phyloP scores from a whole-genome alignment of 2,888 invertebrate genomes.

The Pheosia gnoma region DNA sequence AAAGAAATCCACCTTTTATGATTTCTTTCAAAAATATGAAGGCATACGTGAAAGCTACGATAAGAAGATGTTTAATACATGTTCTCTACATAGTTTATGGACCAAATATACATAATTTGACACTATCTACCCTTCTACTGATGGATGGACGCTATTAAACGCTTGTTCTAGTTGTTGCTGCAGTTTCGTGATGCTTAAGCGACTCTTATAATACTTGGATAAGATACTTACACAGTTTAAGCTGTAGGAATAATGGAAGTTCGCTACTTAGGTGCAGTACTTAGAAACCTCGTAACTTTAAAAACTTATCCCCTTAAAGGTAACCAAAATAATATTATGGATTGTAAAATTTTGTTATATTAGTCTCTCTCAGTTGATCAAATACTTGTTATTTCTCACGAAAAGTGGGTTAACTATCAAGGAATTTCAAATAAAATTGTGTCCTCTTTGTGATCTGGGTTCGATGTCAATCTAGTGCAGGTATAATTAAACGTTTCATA shows the following conservation, averaged over 20 bases:
- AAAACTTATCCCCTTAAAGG: no score
- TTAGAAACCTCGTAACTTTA: no score
- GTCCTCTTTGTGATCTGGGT: no score
- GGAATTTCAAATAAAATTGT: no score
- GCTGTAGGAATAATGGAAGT: neutral
- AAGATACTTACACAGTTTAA: neutral
- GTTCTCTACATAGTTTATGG: slow-evolving; percentile 19
- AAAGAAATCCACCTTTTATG: no score
- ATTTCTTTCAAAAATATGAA: neutral
- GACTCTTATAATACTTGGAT: neutral
- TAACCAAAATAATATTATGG: no score
- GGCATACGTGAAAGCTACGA: slow-evolving; percentile 18
- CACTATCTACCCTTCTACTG: neutral
- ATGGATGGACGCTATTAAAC: neutral
- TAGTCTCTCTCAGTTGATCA: no score
- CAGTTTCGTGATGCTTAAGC: neutral
- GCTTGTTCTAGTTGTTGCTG: neutral
- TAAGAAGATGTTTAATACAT: slow-evolving; percentile 5
- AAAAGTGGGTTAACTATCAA: no score
- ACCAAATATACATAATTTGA: slow-evolving; percentile 23
- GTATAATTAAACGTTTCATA: no score
- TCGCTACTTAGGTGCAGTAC: neutral
- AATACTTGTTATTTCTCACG: no score
- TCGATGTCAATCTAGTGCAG: no score
- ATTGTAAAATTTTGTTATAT: no score